phyloP scores from a whole-genome alignment of 2,797 vertebrate species.

The Pogoniulus pusillus region DNA sequence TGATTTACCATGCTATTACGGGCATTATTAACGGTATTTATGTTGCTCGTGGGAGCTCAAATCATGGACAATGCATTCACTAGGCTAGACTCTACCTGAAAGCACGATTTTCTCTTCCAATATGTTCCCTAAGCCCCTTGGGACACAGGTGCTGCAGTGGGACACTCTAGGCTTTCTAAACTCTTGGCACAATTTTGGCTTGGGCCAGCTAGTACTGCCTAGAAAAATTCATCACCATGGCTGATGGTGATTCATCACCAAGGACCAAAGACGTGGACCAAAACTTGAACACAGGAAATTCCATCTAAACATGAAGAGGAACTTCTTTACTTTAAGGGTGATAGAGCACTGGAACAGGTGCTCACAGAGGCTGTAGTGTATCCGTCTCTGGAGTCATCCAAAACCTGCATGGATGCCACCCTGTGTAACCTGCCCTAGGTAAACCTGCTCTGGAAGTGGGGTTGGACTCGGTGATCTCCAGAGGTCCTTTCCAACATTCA shows the following conservation, averaged over 20 bases:
- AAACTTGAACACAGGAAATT: too few relatives aligned
- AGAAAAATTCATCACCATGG: neutral
- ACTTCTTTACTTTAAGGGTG: too few relatives aligned
- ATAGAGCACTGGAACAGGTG: too few relatives aligned
- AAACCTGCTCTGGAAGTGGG: too few relatives aligned
- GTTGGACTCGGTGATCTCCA: too few relatives aligned
- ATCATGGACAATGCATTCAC: neutral
- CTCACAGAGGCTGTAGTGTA: too few relatives aligned
- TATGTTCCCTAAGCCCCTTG: neutral
- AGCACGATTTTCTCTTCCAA: neutral
- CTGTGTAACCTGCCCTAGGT: too few relatives aligned
- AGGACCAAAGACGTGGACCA: neutral
- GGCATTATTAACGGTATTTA: slow-evolving; percentile 51
- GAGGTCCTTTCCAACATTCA: too few relatives aligned
- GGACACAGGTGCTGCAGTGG: neutral
- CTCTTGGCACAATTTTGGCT: neutral
- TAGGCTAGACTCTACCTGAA: neutral
- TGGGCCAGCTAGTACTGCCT: neutral
- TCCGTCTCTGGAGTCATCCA: too few relatives aligned
- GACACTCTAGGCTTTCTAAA: neutral
- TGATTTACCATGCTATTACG: slow-evolving; percentile 23
- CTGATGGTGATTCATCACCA: neutral
- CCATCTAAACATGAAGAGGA: too few relatives aligned
- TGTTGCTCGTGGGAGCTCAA: neutral
- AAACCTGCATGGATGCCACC: too few relatives aligned